A percentile compares a stretch with the other conserved stretches of the same genome.
Evolutionary conservation across 2,797 vertebrate species (phyloP).

Genomic region (Gallinago nigripennis): DNA sequence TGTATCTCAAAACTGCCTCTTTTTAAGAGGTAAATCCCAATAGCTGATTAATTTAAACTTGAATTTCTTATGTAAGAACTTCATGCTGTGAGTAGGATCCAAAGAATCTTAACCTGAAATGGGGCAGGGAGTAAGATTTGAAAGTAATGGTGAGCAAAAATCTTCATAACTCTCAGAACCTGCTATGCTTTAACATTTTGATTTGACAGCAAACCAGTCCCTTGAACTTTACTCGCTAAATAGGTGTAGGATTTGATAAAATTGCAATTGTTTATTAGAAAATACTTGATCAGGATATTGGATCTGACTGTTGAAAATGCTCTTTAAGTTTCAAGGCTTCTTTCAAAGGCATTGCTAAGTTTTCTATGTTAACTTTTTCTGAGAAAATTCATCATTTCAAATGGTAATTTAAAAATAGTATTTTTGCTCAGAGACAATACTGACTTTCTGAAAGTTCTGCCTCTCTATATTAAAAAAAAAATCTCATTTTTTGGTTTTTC

Average conservation of each 20-base stretch:
- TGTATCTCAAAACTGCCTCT: not conserved
- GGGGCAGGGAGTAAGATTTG: not conserved
- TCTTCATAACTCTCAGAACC: not conserved
- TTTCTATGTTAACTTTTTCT: not conserved
- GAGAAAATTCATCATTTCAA: not conserved
- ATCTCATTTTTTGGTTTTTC: not conserved
- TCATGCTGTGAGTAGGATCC: not conserved
- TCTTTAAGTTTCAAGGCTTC: not conserved
- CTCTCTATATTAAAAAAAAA: not conserved
- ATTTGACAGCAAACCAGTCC: not conserved
- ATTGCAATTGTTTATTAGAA: not conserved
- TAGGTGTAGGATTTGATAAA: not conserved
- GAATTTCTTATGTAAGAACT: not conserved
- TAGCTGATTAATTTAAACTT: not conserved
- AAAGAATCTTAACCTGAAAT: not conserved
- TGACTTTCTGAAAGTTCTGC: not conserved
- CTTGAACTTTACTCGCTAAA: not conserved
- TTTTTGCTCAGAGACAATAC: not conserved
- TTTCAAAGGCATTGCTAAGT: not conserved
- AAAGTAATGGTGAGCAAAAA: not conserved
- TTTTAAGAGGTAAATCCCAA: not conserved
- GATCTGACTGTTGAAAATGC: not conserved
- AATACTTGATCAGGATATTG: not conserved
- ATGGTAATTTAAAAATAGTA: not conserved
- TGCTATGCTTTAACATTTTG: not conserved